phyloP scores from a whole-genome alignment of 2,113 vertebrate genomes.

The Notechis scutatus region DNA sequence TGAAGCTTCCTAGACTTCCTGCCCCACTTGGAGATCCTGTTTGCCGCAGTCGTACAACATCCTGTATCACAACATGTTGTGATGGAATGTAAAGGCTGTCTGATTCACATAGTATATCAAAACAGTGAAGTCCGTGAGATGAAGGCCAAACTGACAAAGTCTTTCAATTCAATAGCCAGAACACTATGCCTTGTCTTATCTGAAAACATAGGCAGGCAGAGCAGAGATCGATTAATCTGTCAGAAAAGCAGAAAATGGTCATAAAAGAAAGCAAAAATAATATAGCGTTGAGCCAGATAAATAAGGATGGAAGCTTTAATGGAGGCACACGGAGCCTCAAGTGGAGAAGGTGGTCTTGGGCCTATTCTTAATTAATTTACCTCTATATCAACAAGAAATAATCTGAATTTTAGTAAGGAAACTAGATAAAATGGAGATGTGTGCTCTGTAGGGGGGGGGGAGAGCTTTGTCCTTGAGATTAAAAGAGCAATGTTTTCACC shows the following conservation, averaged over 20 bases:
- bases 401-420: background rate
- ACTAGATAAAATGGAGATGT: background rate
- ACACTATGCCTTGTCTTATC: background rate
- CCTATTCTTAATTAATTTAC: background rate
- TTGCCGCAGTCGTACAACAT: background rate
- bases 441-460: background rate
- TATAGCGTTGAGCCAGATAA: slow-evolving; percentile 6
- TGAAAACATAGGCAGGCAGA: slow-evolving; percentile 9
- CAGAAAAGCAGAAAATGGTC: background rate
- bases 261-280: slow-evolving; percentile 25
- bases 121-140: slow-evolving; percentile 21
- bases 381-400: background rate
- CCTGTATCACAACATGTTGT: background rate
- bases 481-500: background rate
- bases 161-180: slow-evolving; percentile 35
- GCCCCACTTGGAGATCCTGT: background rate
- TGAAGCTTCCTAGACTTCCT: background rate
- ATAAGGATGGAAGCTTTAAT: background rate
- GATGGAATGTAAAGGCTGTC: background rate
- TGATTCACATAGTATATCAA: slow-evolving; percentile 48
- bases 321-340: background rate
- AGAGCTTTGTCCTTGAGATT: background rate
- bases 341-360: background rate
- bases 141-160: slow-evolving; percentile 33
- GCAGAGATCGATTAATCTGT: slow-evolving; percentile 24